phyloP scores from a whole-genome alignment of 2,797 vertebrate genomes.

The Sebastes alutus region DNA sequence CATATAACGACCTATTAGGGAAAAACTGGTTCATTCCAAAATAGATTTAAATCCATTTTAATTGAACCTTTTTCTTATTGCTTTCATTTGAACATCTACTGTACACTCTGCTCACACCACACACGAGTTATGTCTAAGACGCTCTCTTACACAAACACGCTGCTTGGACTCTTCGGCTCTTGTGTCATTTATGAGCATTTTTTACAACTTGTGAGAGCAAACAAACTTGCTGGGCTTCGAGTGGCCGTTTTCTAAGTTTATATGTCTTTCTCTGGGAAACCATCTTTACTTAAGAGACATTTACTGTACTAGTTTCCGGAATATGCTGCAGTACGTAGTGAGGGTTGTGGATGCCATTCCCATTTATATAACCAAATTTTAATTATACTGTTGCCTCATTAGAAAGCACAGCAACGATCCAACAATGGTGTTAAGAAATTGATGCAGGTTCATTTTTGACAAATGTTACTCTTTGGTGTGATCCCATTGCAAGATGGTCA shows the following conservation, averaged over 20 bases:
- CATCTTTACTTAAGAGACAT: constrained; percentile 7
- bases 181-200: neutral
- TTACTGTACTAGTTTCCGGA: neutral
- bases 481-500: rapidly evolving
- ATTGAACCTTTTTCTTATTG: neutral
- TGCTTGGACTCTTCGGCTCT: neutral
- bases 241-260: neutral
- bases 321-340: neutral
- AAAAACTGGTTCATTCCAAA: neutral
- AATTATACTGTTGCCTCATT: neutral
- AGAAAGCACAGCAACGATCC: neutral
- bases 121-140: neutral
- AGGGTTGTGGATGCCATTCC: neutral
- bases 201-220: neutral
- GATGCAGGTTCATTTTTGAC: neutral
- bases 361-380: neutral
- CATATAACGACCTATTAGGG: neutral
- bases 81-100: neutral
- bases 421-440: neutral
- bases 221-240: neutral
- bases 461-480: neutral
- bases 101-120: neutral
- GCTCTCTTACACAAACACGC: neutral
- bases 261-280: neutral
- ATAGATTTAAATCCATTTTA: neutral